These are phyloP conservation scores for Isurus oxyrinchus DNA, from an alignment of 2,113 vertebrate species.

Conservation along the genomic window DNA sequence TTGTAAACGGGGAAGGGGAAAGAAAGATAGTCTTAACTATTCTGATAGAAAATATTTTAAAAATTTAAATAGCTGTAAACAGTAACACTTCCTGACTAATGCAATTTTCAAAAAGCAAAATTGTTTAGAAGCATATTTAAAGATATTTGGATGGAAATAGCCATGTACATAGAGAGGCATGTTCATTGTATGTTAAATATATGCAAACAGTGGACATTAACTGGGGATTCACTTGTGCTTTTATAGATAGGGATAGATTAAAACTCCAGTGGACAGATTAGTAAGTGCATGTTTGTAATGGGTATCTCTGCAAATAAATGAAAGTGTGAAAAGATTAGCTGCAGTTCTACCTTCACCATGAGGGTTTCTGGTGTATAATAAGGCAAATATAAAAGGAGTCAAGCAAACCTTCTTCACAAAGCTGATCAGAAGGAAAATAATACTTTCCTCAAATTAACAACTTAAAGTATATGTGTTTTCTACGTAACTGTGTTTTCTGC, in stretches of 20 bases:
- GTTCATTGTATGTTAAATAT: neutral
- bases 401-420: neutral
- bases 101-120: neutral
- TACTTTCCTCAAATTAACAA: neutral
- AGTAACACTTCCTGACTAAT: neutral
- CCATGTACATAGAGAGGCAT: neutral
- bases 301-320: neutral
- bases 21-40: neutral
- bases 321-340: neutral
- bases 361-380: neutral
- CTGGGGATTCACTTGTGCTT: neutral
- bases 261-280: neutral
- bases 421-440: neutral
- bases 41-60: neutral
- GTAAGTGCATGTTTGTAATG: neutral
- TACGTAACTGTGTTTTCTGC: neutral
- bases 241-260: neutral
- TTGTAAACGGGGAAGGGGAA: neutral
- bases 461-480: neutral
- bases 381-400: neutral
- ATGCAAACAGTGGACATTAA: too few relatives aligned
- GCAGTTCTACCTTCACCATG: neutral
- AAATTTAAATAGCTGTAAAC: too few relatives aligned
- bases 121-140: neutral
- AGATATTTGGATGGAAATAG: neutral